Evolutionary conservation across 2,888 invertebrate genomes (phyloP).

Genomic region (Plagodis pulveraria): DNA sequence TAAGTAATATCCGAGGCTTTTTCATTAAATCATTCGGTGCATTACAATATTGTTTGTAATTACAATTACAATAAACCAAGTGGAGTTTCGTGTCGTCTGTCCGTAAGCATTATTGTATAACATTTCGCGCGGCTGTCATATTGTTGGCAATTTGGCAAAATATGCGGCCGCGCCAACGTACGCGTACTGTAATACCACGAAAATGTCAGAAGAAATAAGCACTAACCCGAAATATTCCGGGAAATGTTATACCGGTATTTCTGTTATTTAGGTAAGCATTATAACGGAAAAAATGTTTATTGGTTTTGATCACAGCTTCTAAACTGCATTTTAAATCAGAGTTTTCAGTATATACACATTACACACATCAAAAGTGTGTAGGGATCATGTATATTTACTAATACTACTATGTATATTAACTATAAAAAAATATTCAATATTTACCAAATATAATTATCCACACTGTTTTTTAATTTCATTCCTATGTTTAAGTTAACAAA

Average conservation of each 20-base stretch:
- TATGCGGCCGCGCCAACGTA: constrained; percentile 28
- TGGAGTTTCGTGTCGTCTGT: constrained; percentile 14
- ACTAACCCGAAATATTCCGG: constrained; percentile 3
- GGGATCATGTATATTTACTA: too few relatives aligned
- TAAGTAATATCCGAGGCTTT: neutral
- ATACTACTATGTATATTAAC: too few relatives aligned
- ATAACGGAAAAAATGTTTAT: too few relatives aligned
- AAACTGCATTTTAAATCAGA: too few relatives aligned
- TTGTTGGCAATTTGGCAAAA: constrained; percentile 54
- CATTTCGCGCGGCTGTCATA: constrained; percentile 35
- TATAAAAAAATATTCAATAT: too few relatives aligned
- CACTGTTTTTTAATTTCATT: too few relatives aligned
- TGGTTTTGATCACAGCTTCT: too few relatives aligned
- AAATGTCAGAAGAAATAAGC: constrained; percentile 9
- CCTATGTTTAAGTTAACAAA: too few relatives aligned
- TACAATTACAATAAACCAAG: constrained; percentile 4
- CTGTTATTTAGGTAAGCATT: neutral
- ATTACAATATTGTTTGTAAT: constrained; percentile 5
- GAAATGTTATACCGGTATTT: constrained; percentile 2
- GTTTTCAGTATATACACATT: too few relatives aligned
- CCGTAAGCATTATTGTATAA: constrained; percentile 9
- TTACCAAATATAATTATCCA: too few relatives aligned
- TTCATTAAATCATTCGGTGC: constrained; percentile 7
- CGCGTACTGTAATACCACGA: constrained; percentile 3
- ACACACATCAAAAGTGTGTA: too few relatives aligned